Conservation (phyloP, 1,140 invertebrate genomes). For the Argopecten irradians region DNA sequence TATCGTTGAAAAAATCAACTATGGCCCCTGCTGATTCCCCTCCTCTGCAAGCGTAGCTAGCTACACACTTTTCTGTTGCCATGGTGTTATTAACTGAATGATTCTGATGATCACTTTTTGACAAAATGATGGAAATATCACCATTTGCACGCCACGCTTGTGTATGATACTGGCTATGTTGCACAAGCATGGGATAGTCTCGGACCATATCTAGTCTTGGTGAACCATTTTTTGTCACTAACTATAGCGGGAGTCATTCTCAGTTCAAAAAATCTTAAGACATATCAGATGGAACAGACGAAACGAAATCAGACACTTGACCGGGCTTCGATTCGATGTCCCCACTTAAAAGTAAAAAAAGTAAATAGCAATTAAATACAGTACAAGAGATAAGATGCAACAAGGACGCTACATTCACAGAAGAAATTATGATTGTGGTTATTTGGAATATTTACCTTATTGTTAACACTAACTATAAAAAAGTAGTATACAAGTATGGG, state of each 20-base stretch:
- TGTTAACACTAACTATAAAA: too few relatives aligned
- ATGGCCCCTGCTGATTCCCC: background rate
- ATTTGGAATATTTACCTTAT: too few relatives aligned
- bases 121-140: slow-evolving; percentile 49
- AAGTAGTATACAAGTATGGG: background rate
- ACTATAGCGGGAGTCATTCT: slow-evolving; percentile 24
- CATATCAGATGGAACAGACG: background rate
- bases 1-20: slow-evolving; percentile 7
- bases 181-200: slow-evolving; percentile 50
- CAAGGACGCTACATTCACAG: background rate
- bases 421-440: background rate
- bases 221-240: slow-evolving; percentile 48
- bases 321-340: background rate
- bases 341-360: background rate
- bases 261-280: background rate
- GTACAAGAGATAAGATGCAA: background rate
- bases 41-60: slow-evolving; percentile 41
- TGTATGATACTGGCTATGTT: slow-evolving; percentile 50
- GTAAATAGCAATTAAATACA: too few relatives aligned
- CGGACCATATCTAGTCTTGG: slow-evolving; percentile 46
- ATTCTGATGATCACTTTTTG: slow-evolving; percentile 50
- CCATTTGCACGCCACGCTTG: slow-evolving; percentile 53
- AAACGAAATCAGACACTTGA: background rate
- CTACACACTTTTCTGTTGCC: slow-evolving; percentile 30
- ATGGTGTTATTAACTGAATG: slow-evolving; percentile 42